Evolutionary conservation across 1,140 invertebrate species (phyloP), one percentile per base, ranked within the genome.

Genomic region (Halyomorpha halys): DNA sequence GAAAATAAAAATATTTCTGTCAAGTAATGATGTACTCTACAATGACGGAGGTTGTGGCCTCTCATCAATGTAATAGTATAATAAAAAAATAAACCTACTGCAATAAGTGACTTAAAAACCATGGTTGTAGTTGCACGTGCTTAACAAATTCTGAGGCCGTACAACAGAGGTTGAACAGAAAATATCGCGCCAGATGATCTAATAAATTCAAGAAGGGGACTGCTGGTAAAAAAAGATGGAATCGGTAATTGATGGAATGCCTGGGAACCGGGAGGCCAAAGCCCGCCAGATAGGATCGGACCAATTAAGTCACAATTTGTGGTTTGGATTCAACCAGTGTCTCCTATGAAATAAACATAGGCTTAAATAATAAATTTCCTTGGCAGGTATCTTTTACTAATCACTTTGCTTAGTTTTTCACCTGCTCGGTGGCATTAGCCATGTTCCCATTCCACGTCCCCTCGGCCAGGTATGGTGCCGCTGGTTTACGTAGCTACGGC

Each of bases 241-340:
- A 49, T 49, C 47, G 14, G 21, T 49, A 49, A 49, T 49, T 49
- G 47, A 49, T 49, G 47, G 47, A 49, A 21, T 49, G n/a, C 47
- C 47, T 39, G 34, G 47, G n/a, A 49, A 49, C n/a, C 6, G 47
- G 47, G 16, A 49, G 21, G 21, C n/a, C n/a, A 18, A 21, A 49
- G n/a, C 21, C 47, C 21, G 47, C 3, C n/a, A 49, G 47, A 49
- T 49, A 49, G 6, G 47, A 49, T 49, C 47, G 47, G 47, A 49
- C 47, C 47, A 49, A 49, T 49, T 49, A 49, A 49, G 47, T 49
- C 47, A 49, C 47, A 49, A 49, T 49, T 49, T 49, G 47, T 49
- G 47, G 21, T 21, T 49, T 49, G 47, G n/a, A 49, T 49, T 21
- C 47, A 21, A 49, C 6, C n/a, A 21, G 47, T 19, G 21, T 16